phyloP scores from a whole-genome alignment of 1,140 invertebrate species.

The Ostrea edulis region DNA sequence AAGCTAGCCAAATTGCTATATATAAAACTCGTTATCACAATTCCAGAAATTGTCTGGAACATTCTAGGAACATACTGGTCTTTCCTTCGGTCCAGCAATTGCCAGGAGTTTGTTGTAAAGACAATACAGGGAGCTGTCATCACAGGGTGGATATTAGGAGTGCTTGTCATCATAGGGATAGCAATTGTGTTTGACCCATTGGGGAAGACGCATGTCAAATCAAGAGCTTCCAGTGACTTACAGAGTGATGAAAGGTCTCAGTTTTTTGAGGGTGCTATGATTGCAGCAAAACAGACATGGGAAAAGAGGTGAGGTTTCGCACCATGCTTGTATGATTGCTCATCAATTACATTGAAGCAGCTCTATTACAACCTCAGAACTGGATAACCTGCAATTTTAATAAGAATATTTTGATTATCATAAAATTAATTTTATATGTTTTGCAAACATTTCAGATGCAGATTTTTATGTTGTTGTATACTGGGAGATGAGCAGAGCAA shows the following conservation, averaged over 20 bases:
- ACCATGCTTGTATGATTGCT: neutral
- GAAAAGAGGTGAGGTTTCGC: slow-evolving; percentile 76
- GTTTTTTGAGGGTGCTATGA: slow-evolving; percentile 39
- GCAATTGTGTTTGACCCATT: slow-evolving; percentile 90
- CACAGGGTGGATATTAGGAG: slow-evolving; percentile 89
- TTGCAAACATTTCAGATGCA: slow-evolving; percentile 63
- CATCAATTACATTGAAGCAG: neutral
- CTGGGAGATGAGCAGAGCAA: slow-evolving; percentile 87
- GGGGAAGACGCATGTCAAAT: slow-evolving; percentile 71
- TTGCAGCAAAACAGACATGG: slow-evolving; percentile 79
- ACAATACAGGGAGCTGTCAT: slow-evolving; percentile 84
- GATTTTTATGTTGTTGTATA: slow-evolving; percentile 88
- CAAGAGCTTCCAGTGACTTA: slow-evolving; percentile 44
- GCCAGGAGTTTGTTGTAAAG: slow-evolving; percentile 66
- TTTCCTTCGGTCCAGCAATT: slow-evolving; percentile 79
- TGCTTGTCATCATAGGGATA: slow-evolving; percentile 87
- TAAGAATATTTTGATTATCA: no score
- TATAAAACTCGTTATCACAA: slow-evolving; percentile 82
- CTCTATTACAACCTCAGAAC: no score
- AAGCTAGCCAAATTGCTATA: slow-evolving; percentile 78
- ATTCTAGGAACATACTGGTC: slow-evolving; percentile 90
- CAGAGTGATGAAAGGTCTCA: slow-evolving; percentile 48
- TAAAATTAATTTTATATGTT: no score
- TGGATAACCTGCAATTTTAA: no score
- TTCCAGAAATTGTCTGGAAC: slow-evolving; percentile 89